Conservation (phyloP, 2,888 invertebrate species). For the Helobdella robusta region DNA sequence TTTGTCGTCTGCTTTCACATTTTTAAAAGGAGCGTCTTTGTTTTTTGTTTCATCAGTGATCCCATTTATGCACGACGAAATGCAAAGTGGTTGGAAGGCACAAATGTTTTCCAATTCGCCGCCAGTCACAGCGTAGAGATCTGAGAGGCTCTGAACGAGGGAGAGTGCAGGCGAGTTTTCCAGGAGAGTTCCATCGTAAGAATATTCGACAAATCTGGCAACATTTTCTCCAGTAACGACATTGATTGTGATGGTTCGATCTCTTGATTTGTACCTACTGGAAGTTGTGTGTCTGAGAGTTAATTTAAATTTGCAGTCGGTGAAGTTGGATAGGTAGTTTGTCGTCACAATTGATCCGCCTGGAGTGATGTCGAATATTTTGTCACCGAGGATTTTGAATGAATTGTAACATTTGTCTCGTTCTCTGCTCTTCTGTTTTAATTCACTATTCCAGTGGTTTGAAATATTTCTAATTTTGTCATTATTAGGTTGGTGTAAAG, state of each 20-base stretch:
- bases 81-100: too few species aligned
- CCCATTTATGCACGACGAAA: too few species aligned
- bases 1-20: too few species aligned
- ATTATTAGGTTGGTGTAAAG: too few species aligned
- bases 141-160: conserved; percentile 27
- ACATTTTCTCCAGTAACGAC: conserved; percentile 28
- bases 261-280: too few species aligned
- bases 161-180: conserved; percentile 30
- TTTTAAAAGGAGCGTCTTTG: too few species aligned
- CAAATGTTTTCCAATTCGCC: neutral
- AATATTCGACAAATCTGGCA: conserved; percentile 28
- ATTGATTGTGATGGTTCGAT: conserved; percentile 29
- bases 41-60: too few species aligned
- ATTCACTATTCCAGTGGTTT: too few species aligned
- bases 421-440: too few species aligned
- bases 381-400: neutral
- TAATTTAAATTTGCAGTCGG: conserved; percentile 31
- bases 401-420: neutral
- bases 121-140: conserved; percentile 23
- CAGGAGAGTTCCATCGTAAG: conserved; percentile 30
- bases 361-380: conserved; percentile 27
- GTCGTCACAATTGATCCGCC: conserved; percentile 37
- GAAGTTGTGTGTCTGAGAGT: too few species aligned
- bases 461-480: too few species aligned
- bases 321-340: conserved; percentile 31